Percentiles rank a stretch among this genome's conserved stretches.
Evolutionary conservation across 2,113 vertebrate genomes (phyloP).

Genomic region (Ageneiosus marmoratus): DNA sequence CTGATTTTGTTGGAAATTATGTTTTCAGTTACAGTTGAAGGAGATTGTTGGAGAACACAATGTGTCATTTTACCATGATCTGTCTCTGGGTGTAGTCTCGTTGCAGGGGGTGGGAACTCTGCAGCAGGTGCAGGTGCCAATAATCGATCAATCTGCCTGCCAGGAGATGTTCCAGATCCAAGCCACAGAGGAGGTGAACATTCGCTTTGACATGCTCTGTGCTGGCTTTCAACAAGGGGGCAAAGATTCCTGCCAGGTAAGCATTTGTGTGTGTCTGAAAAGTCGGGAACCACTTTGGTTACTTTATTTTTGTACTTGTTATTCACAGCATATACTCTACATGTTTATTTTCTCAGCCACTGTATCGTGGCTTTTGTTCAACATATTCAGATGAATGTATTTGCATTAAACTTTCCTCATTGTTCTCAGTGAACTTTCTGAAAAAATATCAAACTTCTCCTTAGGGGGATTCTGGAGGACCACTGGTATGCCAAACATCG

Average conservation of each 20-base stretch:
- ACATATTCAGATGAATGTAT: neutral
- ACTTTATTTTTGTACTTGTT: neutral
- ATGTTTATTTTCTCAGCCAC: neutral
- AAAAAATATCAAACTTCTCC: neutral
- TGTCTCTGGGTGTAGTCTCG: conserved; percentile 58
- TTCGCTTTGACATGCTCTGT: conserved; percentile 74
- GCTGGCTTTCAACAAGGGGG: conserved; percentile 70
- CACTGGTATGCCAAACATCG: conserved; percentile 69
- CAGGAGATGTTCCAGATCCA: conserved; percentile 65
- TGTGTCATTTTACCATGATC: neutral
- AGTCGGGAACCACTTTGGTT: neutral
- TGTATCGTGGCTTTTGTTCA: neutral
- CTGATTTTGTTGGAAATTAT: neutral
- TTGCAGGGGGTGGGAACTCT: conserved; percentile 61
- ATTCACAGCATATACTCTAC: neutral
- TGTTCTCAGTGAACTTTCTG: neutral
- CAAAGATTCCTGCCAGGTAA: conserved; percentile 80
- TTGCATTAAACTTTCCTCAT: neutral
- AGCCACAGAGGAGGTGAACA: conserved; percentile 57
- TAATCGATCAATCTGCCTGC: conserved; percentile 69
- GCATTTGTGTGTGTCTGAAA: conserved; percentile 2
- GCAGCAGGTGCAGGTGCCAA: conserved; percentile 73
- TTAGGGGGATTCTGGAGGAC: conserved; percentile 79
- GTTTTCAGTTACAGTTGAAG: neutral
- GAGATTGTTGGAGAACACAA: neutral